Percentiles rank a stretch among this genome's conserved stretches.
These are phyloP conservation scores for Coremacera marginata DNA, from an alignment of 2,888 invertebrate species.

Conservation along the genomic window DNA sequence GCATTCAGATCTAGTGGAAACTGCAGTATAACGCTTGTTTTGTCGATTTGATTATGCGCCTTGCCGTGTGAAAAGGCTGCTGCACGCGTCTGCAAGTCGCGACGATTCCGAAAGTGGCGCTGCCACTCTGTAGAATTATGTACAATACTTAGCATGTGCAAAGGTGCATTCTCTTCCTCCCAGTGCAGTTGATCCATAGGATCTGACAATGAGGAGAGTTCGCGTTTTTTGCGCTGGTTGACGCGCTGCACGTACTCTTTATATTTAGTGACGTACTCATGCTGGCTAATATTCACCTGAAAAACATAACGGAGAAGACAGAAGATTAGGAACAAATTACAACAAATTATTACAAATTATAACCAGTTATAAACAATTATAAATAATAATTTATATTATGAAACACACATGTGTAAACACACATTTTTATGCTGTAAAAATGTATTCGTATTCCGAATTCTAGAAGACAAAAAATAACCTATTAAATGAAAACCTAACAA, in stretches of 20 bases:
- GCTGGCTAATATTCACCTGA: constrained; percentile 77
- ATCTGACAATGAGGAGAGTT: constrained; percentile 37
- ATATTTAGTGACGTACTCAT: constrained; percentile 75
- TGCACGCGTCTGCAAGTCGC: neutral
- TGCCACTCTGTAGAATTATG: constrained; percentile 50
- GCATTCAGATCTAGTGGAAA: constrained; percentile 54
- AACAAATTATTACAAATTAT: too few species aligned
- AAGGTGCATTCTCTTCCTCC: constrained; percentile 37
- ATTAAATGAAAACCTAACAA: too few species aligned
- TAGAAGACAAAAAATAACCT: too few species aligned
- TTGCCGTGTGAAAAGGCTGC: neutral
- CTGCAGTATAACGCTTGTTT: constrained; percentile 53
- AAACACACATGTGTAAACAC: too few species aligned
- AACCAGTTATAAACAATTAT: too few species aligned
- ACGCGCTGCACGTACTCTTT: constrained; percentile 72
- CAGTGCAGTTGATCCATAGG: constrained; percentile 22
- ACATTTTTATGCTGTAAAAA: too few species aligned
- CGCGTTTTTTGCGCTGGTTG: constrained; percentile 58
- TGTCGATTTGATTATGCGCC: constrained; percentile 37
- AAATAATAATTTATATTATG: neutral
- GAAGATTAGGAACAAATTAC: neutral
- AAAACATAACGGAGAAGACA: constrained; percentile 40
- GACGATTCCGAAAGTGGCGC: constrained; percentile 34
- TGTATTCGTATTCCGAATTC: too few species aligned
- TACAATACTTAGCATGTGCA: constrained; percentile 57